Base-by-base conservation (phyloP, 2,888 invertebrate genomes). In the Neocrepidodera transversa region DNA sequence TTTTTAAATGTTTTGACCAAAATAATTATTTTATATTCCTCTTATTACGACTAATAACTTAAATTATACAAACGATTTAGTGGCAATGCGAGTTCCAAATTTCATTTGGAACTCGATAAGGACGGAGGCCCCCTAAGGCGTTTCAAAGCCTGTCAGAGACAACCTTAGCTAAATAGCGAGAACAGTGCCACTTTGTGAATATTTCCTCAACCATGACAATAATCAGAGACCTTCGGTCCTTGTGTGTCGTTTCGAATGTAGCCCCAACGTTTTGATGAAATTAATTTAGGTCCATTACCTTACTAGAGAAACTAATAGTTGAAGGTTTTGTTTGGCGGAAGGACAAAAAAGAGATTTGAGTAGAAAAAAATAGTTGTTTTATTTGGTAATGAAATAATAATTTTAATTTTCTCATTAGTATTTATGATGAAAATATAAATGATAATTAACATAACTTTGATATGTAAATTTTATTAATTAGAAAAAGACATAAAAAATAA, bases 51-150 rank as follows among this genome's bases (percentile, higher is more conserved):
- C 40, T 40, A 40, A 40, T 40, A 40, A 40, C 18, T 16, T 11
- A 18, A 40, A 40, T 40, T 40, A 40, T 40, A 40, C 40, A 40
- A 40, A 40, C 40, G 40, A 40, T 40, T 40, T 40, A 40, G 16
- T 6, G n/a, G 40, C 17, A 40, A 40, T 40, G 17, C 40, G 4
- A 18, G 18, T 16, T 6, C 40, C 40, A 18, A 40, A 40, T 40
- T 40, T 40, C 16, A 40, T 40, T 40, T 17, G 7, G 40, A 40
- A 40, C 40, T 14, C 10, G 40, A 16, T 14, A 40, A 40, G 40
- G 40, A 40, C 17, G 40, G 17, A 11, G 17, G 36, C n/a, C 17
- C 17, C 40, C n/a, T 6, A 18, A 40, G 40, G 40, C 40, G 17
- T 40, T 40, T 17, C 40, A 16, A n/a, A 18, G 17, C 10, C 40